phyloP scores from a whole-genome alignment of 37 sponge, comb jelly and placozoan species.

The Ephydatia muelleri region DNA sequence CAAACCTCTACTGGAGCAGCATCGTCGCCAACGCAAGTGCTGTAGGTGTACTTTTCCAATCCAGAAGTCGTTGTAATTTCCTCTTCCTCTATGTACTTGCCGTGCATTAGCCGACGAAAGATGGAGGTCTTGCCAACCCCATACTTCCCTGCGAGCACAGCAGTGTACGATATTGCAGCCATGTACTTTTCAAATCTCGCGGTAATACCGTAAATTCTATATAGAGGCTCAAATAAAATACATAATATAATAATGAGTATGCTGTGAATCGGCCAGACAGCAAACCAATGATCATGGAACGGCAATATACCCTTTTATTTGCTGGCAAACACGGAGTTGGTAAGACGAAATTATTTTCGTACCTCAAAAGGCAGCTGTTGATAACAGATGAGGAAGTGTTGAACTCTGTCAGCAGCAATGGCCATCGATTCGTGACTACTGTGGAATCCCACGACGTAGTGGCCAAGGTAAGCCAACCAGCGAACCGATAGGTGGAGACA shows the following conservation, averaged over 20 bases:
- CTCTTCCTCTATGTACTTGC: background rate
- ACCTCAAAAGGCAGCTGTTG: background rate
- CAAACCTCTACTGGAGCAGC: background rate
- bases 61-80: background rate
- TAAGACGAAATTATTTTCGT: background rate
- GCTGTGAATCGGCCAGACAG: no score
- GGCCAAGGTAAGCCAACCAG: background rate
- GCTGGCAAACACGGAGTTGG: background rate
- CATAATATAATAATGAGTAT: no score
- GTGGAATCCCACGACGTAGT: background rate
- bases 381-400: background rate
- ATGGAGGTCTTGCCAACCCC: conserved; percentile 63
- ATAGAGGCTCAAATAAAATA: background rate
- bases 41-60: conserved; percentile 5
- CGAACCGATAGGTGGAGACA: background rate
- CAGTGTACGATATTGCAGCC: conserved; percentile 16
- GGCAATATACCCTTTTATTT: background rate
- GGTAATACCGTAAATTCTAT: background rate
- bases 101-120: conserved; percentile 9
- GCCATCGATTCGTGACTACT: background rate
- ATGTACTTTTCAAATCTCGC: background rate
- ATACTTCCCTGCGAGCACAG: conserved; percentile 40
- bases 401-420: background rate
- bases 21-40: background rate
- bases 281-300: no score